Base-by-base conservation (phyloP, 2,888 invertebrate species). In the Pharmacophagus antenor region DNA sequence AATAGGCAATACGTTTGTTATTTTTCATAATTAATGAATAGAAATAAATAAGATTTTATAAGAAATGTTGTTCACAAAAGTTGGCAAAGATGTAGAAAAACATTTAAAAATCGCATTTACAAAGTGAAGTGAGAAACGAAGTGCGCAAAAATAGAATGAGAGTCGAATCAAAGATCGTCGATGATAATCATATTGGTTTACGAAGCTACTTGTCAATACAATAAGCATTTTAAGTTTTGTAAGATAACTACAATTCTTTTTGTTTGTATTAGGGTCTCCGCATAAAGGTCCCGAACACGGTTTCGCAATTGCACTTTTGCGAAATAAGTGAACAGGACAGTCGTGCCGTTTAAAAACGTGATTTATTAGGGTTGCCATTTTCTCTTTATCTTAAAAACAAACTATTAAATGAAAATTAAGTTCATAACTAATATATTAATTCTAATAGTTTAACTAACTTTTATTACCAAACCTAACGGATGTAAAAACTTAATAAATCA, bases 241-340 rank as follows among this genome's bases (percentile, higher is more conserved):
- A 54, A 54, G 50, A 10, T 17, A 10, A n/a, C 23, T 55, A 20
- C 54, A 22, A 23, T 41, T 56, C n/a, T 46, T 48, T 47, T 46
- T 41, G 18, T 56, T 63, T 63, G 60, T 59, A 61, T 58, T 63
- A 60, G 59, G 63, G 52, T 52, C 25, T n/a, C 20, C 37, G 50
- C 22, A 47, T 51, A 55, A 51, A 56, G 47, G 52, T 25, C 41
- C n/a, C 17, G 46, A 55, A 65, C 72, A 66, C 57, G 58, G 65
- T 70, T 65, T 71, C 68, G 65, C 51, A 18, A 61, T 63, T 62
- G 64, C 62, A 63, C 67, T 79, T 76, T 80, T 74, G 77, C 71
- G 80, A 82, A 74, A 70, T 73, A 72, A 70, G 67, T 74, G 76
- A 73, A 79, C 83, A 81, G 82, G 80, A 83, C 81, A 82, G 75